Evolutionary conservation across 2,888 invertebrate genomes (phyloP), one percentile per base, ranked within the genome.

Genomic region (Liopterus haemorrhoidalis): DNA sequence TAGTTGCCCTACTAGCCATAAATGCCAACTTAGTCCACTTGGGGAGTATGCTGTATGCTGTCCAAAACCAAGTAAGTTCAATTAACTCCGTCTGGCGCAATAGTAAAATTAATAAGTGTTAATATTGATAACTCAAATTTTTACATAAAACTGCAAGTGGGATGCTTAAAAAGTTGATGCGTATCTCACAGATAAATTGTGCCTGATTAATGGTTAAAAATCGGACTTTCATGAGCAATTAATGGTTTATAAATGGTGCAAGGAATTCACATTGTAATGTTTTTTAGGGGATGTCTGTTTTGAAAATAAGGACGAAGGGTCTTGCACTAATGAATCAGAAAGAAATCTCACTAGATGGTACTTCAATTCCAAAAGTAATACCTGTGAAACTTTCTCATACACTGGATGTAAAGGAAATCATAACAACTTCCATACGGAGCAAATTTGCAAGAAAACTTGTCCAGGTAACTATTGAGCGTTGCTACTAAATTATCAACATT

Each of bases 41-140:
- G 82, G 81, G 49, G 81, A 83, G 56, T 84, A 86, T 44, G 83
- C 89, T 0, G 84, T 89, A n/a, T 90, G 90, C 69, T 90, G 90
- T 60, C 84, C 86, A 6, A 90, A 90, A 62, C 87, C 89, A 52
- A 75, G 85, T 83, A 65, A 74, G 76, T 68, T 21, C 12, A n/a
- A n/a, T n/a, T n/a, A n/a, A n/a, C n/a, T 19, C 8, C 25, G 4
- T 28, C 2, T 25, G 33, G 40, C 16, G 1, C 24, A n/a, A 32
- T 32, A 4, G 5, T 12, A n/a, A n/a, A n/a, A n/a, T n/a, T n/a
- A n/a, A n/a, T n/a, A n/a, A n/a, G n/a, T n/a, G n/a, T n/a, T n/a
- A n/a, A n/a, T n/a, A n/a, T n/a, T n/a, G n/a, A n/a, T n/a, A n/a
- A n/a, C n/a, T n/a, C n/a, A n/a, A n/a, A n/a, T n/a, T n/a, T n/a